These are phyloP conservation scores for Polymixis flavicincta DNA, from an alignment of 2,888 invertebrate genomes.

Conservation along the genomic window DNA sequence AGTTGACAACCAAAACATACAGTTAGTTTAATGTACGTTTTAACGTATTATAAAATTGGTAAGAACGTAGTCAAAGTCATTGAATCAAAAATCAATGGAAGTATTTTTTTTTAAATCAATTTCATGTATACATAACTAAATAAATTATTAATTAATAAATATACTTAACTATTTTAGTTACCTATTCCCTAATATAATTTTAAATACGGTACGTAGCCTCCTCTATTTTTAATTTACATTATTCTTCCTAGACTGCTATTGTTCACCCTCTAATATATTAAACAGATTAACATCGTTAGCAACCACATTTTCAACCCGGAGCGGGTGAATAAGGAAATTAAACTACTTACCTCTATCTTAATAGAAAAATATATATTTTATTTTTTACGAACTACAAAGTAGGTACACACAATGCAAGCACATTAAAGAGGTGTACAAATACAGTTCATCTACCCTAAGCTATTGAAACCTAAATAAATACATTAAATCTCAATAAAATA, in stretches of 20 bases:
- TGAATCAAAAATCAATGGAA: too few relatives aligned
- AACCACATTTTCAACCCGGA: neutral
- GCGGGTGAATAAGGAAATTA: neutral
- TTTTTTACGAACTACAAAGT: slow-evolving; percentile 2
- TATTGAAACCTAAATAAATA: neutral
- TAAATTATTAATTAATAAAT: neutral
- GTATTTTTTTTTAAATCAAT: neutral
- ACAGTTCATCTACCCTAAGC: neutral
- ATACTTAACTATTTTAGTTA: neutral
- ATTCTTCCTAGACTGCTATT: neutral
- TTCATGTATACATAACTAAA: neutral
- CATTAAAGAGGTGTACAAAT: neutral
- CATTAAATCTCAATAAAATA: neutral
- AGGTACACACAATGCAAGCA: slow-evolving; percentile 14
- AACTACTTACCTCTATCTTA: neutral
- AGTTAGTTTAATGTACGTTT: neutral
- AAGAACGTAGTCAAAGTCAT: neutral
- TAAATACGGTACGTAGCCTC: too few relatives aligned
- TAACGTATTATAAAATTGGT: neutral
- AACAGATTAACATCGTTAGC: neutral
- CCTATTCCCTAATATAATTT: neutral
- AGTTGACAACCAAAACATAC: neutral
- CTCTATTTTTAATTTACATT: neutral
- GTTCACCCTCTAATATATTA: slow-evolving; percentile 5
- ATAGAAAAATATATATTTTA: slow-evolving; percentile 25